These are phyloP conservation scores for Artemia sp. DNA, from an alignment of 2,888 invertebrate genomes.

Conservation along the genomic window DNA sequence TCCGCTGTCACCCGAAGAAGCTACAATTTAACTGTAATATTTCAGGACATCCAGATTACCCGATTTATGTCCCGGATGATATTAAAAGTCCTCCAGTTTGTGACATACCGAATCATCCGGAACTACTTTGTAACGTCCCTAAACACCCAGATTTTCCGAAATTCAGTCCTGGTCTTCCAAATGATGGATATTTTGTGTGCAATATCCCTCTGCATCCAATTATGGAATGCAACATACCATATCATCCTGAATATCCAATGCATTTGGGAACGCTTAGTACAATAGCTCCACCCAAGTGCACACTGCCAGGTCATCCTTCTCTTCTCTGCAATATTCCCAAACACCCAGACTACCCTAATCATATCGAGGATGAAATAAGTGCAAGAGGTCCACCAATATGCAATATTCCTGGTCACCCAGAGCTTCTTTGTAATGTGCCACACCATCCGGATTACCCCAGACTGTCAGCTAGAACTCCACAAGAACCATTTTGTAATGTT, in stretches of 20 bases:
- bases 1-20: slow-evolving; percentile 18
- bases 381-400: slow-evolving; percentile 20
- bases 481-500: slow-evolving; percentile 22
- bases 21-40: slow-evolving; percentile 14
- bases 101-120: slow-evolving; percentile 21
- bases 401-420: slow-evolving; percentile 22
- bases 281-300: slow-evolving; percentile 20
- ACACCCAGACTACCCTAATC: slow-evolving; percentile 22
- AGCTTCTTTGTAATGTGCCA: slow-evolving; percentile 22
- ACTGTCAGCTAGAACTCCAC: slow-evolving; percentile 19
- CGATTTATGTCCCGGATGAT: slow-evolving; percentile 14
- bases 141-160: slow-evolving; percentile 21
- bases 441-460: slow-evolving; percentile 22
- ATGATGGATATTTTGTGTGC: slow-evolving; percentile 15
- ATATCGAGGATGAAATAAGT: slow-evolving; percentile 18
- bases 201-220: slow-evolving; percentile 19
- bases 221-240: slow-evolving; percentile 19
- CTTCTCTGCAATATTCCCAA: slow-evolving; percentile 22
- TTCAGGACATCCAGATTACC: slow-evolving; percentile 19
- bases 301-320: slow-evolving; percentile 21
- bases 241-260: slow-evolving; percentile 18
- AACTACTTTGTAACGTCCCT: slow-evolving; percentile 21
- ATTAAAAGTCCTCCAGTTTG: slow-evolving; percentile 19
- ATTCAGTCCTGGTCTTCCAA: slow-evolving; percentile 7
- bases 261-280: slow-evolving; percentile 20